Evolutionary conservation across 2,113 vertebrate genomes (phyloP).

Genomic region (Brachirus orientalis): DNA sequence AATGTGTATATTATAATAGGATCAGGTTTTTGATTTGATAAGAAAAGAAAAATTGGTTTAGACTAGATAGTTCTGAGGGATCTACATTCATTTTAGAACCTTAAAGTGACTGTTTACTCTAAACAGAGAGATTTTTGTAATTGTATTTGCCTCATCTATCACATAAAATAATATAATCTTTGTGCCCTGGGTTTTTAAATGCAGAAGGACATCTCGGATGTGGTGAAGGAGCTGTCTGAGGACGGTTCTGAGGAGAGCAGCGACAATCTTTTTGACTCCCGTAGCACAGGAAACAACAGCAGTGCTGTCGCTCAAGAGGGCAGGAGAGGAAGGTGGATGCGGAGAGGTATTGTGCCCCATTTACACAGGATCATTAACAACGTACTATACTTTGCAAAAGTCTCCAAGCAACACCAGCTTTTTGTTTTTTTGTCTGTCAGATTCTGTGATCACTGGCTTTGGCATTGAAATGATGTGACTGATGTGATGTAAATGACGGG

Average conservation of each 20-base stretch:
- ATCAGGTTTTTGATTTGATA: not conserved
- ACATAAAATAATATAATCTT: too few species aligned
- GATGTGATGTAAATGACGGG: too few species aligned
- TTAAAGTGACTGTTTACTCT: not conserved
- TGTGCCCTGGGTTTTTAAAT: conserved; percentile 20
- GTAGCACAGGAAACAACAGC: conserved; percentile 83
- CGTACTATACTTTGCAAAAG: not conserved
- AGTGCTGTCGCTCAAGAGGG: conserved; percentile 81
- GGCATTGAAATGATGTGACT: too few species aligned
- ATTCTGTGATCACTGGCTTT: too few species aligned
- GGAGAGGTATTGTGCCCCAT: conserved; percentile 85
- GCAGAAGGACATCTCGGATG: conserved; percentile 92
- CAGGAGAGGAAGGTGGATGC: conserved; percentile 89
- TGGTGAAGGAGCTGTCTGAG: conserved; percentile 88
- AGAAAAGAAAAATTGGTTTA: not conserved
- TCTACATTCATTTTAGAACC: not conserved
- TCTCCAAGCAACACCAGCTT: too few species aligned
- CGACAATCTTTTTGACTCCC: conserved; percentile 89
- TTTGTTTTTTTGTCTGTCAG: too few species aligned
- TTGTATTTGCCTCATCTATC: too few species aligned
- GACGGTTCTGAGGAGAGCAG: conserved; percentile 93
- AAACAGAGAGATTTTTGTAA: too few species aligned
- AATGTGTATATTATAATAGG: not conserved
- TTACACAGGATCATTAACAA: not conserved
- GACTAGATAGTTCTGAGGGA: not conserved